phyloP scores from a whole-genome alignment of 1,140 invertebrate species.

The Anastatus disparis region DNA sequence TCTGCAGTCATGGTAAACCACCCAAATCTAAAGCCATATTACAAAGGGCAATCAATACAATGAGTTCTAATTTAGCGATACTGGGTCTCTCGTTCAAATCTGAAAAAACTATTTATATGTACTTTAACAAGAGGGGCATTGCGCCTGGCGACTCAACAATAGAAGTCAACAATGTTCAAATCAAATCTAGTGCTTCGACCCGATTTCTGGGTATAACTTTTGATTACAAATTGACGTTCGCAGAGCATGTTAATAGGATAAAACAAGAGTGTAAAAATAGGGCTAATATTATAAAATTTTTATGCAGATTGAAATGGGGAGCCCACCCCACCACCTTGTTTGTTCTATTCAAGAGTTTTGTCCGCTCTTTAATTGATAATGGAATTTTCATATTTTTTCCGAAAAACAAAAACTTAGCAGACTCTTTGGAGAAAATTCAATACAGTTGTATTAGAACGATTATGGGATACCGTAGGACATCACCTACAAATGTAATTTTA shows the following conservation, averaged over 20 bases:
- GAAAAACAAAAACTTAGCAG: too few species aligned
- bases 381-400: conserved; percentile 25
- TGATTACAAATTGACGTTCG: conserved; percentile 27
- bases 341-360: conserved; percentile 20
- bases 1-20: neutral
- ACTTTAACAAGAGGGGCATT: conserved; percentile 23
- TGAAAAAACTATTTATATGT: conserved; percentile 14
- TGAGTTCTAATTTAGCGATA: neutral
- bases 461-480: too few species aligned
- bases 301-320: conserved; percentile 15
- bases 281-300: neutral
- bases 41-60: conserved; percentile 3
- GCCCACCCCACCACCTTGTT: conserved; percentile 10
- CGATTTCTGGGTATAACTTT: conserved; percentile 27
- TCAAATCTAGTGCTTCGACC: neutral
- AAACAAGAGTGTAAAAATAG: neutral
- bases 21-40: neutral
- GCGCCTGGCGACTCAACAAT: conserved; percentile 8
- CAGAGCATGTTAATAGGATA: conserved; percentile 7
- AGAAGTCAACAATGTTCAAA: neutral
- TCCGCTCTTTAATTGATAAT: conserved; percentile 17
- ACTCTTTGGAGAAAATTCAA: too few species aligned
- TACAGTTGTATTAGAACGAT: too few species aligned
- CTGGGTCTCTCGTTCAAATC: neutral
- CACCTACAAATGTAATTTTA: too few species aligned